Base-by-base conservation (phyloP, 2,888 invertebrate species). In the Caenorhabditis sp. region DNA sequence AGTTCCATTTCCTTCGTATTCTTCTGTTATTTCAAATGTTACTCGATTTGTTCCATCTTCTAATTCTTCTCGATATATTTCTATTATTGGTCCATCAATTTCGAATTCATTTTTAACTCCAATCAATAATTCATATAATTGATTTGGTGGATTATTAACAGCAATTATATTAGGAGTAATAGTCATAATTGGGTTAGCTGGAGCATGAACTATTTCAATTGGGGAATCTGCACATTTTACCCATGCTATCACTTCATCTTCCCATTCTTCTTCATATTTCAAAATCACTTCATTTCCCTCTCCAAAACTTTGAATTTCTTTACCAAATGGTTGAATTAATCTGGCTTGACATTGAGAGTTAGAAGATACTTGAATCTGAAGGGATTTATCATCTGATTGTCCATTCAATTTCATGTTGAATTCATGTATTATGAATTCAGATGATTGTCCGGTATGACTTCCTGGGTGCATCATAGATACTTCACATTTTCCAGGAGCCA, bases 181-280 rank as follows among this genome's bases (percentile, higher is more conserved):
- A 1, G 20, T 12, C 31, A 57, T 61, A 1, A 7, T 59, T 20
- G 62, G 54, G 23, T 63, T 62, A 4, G 72, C 61, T 12, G 72
- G 72, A 49, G 67, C 72, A 52, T 67, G 53, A 5, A 75, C 64
- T 10, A 75, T 70, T 26, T 75, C 75, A 25, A 61, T 31, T 17
- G 64, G 49, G 23, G 14, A 14, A 21, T 68, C 59, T n/a, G 21
- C 63, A 50, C 75, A 75, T 26, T 65, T 64, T 10, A 75, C 68
- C 50, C 54, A 61, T 26, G 75, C 75, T 50, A 75, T 12, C 17
- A 75, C 70, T 60, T 75, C 75, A 12, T 61, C 70, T n/a, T 38
- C 38, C 61, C 67, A 75, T 14, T 63, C 52, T 31, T 66, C 50
- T 43, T 62, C 67, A 57, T 67, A 75, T n/a, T 67, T 25, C 8